Base-by-base conservation (phyloP, 2,113 vertebrate genomes). In the Cynocephalus volans region DNA sequence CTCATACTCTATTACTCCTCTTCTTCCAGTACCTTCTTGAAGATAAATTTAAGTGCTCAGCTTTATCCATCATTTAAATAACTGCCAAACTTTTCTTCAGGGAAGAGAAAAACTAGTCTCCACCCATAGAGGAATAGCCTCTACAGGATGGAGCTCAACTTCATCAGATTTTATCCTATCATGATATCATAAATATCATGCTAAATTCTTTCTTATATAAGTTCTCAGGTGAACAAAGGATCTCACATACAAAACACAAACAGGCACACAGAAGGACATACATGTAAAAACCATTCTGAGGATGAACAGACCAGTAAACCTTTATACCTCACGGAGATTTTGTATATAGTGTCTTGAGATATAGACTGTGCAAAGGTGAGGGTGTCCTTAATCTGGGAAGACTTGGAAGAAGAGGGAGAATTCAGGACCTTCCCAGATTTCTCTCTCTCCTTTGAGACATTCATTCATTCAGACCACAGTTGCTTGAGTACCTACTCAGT, bases 221-320 rank as follows among this genome's bases (percentile, higher is more conserved):
- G 24, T 54, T 81, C 65, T 82, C 33, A 1, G 45, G 26, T 75
- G 86, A 79, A 88, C 60, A 88, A 94, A 64, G 52, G 19, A 36
- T 67, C n/a, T 94, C 69, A 90, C n/a, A 73, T 19, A 92, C 5
- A 62, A 62, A 90, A 73, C 45, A 70, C 36, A 48, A 90, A n/a
- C 50, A 93, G 36, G 76, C 58, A 90, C 45, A 84, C 41, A 69
- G 11, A 56, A 83, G 31, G 45, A 64, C 24, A 88, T 8, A 86
- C 4, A 48, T 82, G 45, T 60, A n/a, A 58, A 95, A 86, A 60
- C 3, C 56, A 84, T 45, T 56, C 41, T 70, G 36, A 69, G 80
- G 82, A 84, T 79, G 81, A 94, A 88, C 67, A 90, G 94, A 79
- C 17, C 60, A 31, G 76, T 82, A 62, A 52, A 84, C 41, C 50